Percentiles rank a stretch among this genome's conserved stretches.
phyloP scores from a whole-genome alignment of 2,113 vertebrate species.

The Maccullochella peelii region DNA sequence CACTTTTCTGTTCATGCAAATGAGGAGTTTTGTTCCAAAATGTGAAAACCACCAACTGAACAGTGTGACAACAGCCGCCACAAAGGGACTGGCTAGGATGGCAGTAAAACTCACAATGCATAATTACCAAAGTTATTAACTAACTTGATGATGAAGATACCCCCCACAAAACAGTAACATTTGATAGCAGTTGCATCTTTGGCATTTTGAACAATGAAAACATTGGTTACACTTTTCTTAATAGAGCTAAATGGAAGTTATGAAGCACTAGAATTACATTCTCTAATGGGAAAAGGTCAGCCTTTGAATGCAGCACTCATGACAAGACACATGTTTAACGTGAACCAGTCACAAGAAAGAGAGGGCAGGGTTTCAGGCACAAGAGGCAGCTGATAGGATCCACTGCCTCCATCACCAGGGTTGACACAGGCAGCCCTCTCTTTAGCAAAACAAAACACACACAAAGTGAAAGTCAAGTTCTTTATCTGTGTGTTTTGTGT shows the following conservation, averaged over 20 bases:
- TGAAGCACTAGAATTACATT: background rate
- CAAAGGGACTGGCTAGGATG: slow-evolving; percentile 51
- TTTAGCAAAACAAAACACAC: background rate
- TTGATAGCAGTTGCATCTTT: background rate
- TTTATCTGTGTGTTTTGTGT: background rate
- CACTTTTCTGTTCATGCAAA: slow-evolving; percentile 63
- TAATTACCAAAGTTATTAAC: slow-evolving; percentile 37
- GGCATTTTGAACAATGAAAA: slow-evolving; percentile 5
- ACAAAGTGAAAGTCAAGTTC: slow-evolving; percentile 5
- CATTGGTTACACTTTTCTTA: background rate
- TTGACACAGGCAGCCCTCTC: background rate
- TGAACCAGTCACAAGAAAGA: slow-evolving; percentile 16
- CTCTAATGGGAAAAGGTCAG: background rate
- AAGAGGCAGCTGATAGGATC: background rate
- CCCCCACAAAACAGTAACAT: background rate
- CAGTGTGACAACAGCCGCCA: slow-evolving; percentile 41
- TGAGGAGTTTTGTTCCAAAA: slow-evolving; percentile 65
- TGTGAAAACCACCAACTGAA: slow-evolving; percentile 57
- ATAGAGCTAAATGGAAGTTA: background rate
- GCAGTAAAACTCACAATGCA: slow-evolving; percentile 34
- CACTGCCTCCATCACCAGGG: background rate
- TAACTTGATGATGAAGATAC: background rate
- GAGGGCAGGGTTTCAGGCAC: slow-evolving; percentile 1
- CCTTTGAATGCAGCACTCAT: background rate
- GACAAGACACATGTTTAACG: background rate